Evolutionary conservation across 2,888 invertebrate species (phyloP).

Genomic region (Aphrophora alni): DNA sequence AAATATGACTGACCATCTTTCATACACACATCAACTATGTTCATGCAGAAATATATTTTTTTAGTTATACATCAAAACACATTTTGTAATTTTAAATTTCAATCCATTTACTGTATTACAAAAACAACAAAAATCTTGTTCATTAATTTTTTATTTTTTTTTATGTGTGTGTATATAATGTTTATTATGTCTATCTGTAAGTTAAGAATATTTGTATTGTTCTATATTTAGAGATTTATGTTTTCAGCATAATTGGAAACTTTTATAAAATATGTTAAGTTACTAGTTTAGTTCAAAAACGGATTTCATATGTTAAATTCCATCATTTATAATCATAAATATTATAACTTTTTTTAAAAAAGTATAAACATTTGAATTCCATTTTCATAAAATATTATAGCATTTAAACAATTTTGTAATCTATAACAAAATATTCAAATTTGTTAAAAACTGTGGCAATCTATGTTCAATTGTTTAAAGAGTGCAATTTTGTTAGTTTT

Average conservation of each 20-base stretch:
- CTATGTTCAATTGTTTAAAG: background rate
- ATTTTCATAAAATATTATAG: background rate
- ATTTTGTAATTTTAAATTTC: background rate
- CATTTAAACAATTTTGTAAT: background rate
- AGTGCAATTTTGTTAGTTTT: background rate
- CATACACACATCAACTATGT: background rate
- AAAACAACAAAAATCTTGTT: too few relatives aligned
- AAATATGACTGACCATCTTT: background rate
- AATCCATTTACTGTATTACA: background rate
- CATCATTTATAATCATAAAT: background rate
- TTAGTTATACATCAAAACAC: background rate
- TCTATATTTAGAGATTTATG: background rate
- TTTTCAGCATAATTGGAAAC: background rate
- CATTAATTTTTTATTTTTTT: too few relatives aligned
- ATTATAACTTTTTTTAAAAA: background rate
- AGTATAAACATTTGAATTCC: background rate
- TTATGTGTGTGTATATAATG: too few relatives aligned
- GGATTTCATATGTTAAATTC: background rate
- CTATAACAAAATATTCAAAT: background rate
- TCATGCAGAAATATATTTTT: slow-evolving; percentile 5
- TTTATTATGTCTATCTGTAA: background rate
- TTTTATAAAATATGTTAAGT: background rate
- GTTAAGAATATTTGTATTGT: background rate
- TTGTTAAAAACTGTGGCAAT: too few relatives aligned
- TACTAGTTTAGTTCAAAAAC: background rate